Evolutionary conservation across 1,140 invertebrate species (phyloP), one percentile per base, ranked within the genome.

Genomic region (Drosophila elegans): DNA sequence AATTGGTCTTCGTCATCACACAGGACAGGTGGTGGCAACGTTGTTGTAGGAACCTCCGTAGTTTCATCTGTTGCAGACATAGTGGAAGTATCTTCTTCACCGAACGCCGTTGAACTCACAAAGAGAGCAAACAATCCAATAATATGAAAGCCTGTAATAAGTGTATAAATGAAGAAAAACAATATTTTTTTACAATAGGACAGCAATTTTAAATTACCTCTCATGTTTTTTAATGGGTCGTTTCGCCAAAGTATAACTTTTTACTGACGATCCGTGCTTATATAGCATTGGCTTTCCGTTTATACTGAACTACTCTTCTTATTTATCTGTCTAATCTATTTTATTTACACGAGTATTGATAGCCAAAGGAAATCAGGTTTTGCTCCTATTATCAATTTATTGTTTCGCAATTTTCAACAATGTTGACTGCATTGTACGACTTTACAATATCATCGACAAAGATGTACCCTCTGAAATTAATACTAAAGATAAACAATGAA

Each of bases 1-100:
- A 74, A 79, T 9, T 16, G 7, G 4, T 56, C 68, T 1, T 16
- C 68, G 3, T 45, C 44, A 27, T 56, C 51, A 25, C 76, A 79
- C 2, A 79, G 12, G 42, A 78, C 61, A 3, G 52, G 61, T 6
- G 61, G 61, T 10, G 60, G 60, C 9, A 41, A 4, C 4, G 75
- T 78, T 25, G 74, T 71, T 10, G 42, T 62, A 7, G 51, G 6
- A 21, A 55, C 27, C 27, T 49, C 48, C 11, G 38, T 38, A 4
- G 42, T 56, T 10, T 3, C 9, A 21, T 21, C 16, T 21, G 16
- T 21, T 21, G 0, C 16, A 21, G 16, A 21, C 0, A 21, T 21
- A 21, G 16, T 21, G 16, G 16, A 53, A 13, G 56, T 63, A 25
- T 74, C 72, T 16, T 74, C 72, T 13, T 36, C 42, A 4, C 59